Conservation (phyloP, 2,797 vertebrate species). For the Girardinus metallicus region DNA sequence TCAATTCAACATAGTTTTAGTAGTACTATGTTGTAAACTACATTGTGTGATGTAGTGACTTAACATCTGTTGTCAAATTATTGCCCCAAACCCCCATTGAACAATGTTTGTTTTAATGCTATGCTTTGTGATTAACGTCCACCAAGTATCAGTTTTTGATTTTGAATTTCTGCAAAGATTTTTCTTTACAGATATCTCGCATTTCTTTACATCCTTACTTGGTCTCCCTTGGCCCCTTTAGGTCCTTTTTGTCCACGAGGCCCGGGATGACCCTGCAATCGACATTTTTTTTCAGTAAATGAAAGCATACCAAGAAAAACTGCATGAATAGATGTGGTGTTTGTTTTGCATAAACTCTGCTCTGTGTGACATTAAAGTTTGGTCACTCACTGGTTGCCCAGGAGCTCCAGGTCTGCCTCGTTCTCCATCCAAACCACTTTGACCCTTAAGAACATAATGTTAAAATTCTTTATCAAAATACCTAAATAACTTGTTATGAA, state of each 20-base stretch:
- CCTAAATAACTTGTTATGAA: not conserved
- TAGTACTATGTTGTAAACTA: not conserved
- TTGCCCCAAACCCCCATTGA: not conserved
- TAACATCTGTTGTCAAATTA: not conserved
- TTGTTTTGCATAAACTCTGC: conserved; percentile 1
- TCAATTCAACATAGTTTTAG: not conserved
- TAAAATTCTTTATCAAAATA: not conserved
- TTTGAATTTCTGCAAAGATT: not conserved
- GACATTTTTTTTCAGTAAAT: conserved; percentile 52
- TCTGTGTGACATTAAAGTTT: conserved; percentile 10
- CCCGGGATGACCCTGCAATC: conserved; percentile 91
- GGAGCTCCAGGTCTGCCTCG: conserved; percentile 92
- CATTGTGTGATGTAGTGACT: not conserved
- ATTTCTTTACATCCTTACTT: conserved; percentile 81
- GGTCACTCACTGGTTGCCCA: conserved; percentile 89
- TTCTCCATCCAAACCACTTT: conserved; percentile 89
- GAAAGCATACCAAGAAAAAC: conserved; percentile 9
- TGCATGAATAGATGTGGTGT: conserved; percentile 4
- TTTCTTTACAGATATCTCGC: not conserved
- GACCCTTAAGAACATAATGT: conserved; percentile 83
- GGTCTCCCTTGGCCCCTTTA: conserved; percentile 95
- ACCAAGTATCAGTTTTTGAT: not conserved
- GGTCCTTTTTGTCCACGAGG: conserved; percentile 89
- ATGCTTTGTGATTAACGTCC: not conserved
- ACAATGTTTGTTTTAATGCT: not conserved